These are phyloP conservation scores for Oncorhynchus nerka DNA, from an alignment of 2,113 vertebrate genomes.

Conservation along the genomic window DNA sequence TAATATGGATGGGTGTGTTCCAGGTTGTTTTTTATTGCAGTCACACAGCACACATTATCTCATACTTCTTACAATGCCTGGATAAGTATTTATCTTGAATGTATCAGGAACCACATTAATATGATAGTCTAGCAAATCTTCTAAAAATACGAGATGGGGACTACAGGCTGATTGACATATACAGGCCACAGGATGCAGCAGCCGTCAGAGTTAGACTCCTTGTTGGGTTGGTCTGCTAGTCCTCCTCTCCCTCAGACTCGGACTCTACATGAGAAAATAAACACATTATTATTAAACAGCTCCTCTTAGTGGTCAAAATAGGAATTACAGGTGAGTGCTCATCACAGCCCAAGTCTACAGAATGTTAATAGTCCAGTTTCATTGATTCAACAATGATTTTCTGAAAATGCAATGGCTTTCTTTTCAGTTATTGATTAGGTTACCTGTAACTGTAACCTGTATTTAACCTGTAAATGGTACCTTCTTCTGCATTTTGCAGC, in stretches of 20 bases:
- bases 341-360: too few relatives aligned
- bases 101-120: too few relatives aligned
- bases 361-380: too few relatives aligned
- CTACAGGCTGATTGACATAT: conserved; percentile 73
- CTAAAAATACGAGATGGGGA: conserved; percentile 20
- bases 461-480: conserved; percentile 53
- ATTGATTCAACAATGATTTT: too few relatives aligned
- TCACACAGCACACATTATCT: neutral
- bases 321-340: neutral
- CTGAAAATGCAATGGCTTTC: too few relatives aligned
- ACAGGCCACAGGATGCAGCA: conserved; percentile 47
- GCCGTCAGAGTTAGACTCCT: conserved; percentile 1
- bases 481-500: conserved; percentile 92
- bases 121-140: too few relatives aligned
- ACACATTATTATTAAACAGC: conserved; percentile 4
- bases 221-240: conserved; percentile 55
- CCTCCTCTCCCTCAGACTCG: conserved; percentile 86
- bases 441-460: neutral
- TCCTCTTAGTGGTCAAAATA: neutral
- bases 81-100: neutral
- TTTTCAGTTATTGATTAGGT: neutral
- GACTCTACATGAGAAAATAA: conserved; percentile 74
- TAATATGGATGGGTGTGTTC: conserved; percentile 44
- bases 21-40: neutral
- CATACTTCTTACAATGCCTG: neutral